Evolutionary conservation across 2,113 vertebrate species (phyloP).

Genomic region (Paratilapia polleni): DNA sequence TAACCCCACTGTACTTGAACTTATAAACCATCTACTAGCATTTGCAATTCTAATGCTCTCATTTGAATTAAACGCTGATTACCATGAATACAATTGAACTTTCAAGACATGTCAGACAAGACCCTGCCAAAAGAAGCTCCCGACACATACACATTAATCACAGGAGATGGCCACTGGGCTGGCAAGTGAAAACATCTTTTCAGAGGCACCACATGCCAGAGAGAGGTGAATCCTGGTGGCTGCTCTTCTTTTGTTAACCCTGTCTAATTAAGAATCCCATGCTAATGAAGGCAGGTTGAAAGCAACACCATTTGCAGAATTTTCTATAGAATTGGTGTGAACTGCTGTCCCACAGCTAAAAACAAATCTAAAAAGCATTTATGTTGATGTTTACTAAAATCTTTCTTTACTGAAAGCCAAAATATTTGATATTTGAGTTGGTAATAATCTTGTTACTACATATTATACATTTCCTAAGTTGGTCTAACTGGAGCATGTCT

Average conservation of each 20-base stretch:
- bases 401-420: neutral
- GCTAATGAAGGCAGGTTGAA: conserved; percentile 65
- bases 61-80: conserved; percentile 86
- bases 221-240: conserved; percentile 42
- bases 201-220: conserved; percentile 46
- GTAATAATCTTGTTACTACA: too few relatives aligned
- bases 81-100: conserved; percentile 86
- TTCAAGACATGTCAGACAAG: conserved; percentile 82
- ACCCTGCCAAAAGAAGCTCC: conserved; percentile 81
- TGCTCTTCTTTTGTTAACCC: conserved; percentile 72
- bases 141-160: conserved; percentile 80
- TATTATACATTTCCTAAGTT: too few relatives aligned
- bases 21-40: conserved; percentile 77
- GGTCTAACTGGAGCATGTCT: too few relatives aligned
- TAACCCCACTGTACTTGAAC: conserved; percentile 69
- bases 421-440: too few relatives aligned
- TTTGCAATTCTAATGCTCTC: conserved; percentile 87
- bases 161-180: conserved; percentile 53
- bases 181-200: conserved; percentile 63
- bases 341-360: neutral
- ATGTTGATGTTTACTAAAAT: too few relatives aligned
- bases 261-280: conserved; percentile 78
- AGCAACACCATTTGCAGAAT: conserved; percentile 12
- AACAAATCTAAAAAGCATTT: too few relatives aligned
- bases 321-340: neutral